Conservation (phyloP, 2,113 vertebrate species). For the Rhea pennata region DNA sequence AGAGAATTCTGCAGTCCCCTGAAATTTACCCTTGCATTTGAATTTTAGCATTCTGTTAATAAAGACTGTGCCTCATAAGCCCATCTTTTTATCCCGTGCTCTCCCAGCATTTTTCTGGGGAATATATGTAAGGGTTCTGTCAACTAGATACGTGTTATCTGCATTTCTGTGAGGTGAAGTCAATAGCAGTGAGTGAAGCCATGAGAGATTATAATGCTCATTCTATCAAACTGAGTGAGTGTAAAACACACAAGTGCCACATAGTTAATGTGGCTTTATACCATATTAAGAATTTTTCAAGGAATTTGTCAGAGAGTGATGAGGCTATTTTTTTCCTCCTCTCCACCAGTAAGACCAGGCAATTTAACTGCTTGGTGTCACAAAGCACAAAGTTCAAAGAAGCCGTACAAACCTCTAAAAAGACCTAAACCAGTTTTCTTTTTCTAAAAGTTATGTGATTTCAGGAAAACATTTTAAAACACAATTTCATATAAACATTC, state of each 20-base stretch:
- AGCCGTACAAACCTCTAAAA: neutral
- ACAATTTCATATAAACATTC: neutral
- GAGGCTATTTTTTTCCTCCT: neutral
- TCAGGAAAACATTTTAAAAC: neutral
- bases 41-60: neutral
- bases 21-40: neutral
- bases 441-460: neutral
- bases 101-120: neutral
- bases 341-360: neutral
- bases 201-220: neutral
- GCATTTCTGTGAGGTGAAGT: neutral
- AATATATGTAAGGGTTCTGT: neutral
- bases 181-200: neutral
- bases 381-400: neutral
- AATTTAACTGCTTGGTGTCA: neutral
- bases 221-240: neutral
- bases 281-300: neutral
- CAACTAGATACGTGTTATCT: neutral
- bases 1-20: neutral
- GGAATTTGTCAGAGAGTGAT: neutral
- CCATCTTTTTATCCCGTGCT: neutral
- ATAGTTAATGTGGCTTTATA: neutral
- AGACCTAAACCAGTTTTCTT: neutral
- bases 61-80: neutral
- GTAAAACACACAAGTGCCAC: neutral